Conservation (phyloP, 2,797 vertebrate genomes). For the Gymnocypris eckloni region DNA sequence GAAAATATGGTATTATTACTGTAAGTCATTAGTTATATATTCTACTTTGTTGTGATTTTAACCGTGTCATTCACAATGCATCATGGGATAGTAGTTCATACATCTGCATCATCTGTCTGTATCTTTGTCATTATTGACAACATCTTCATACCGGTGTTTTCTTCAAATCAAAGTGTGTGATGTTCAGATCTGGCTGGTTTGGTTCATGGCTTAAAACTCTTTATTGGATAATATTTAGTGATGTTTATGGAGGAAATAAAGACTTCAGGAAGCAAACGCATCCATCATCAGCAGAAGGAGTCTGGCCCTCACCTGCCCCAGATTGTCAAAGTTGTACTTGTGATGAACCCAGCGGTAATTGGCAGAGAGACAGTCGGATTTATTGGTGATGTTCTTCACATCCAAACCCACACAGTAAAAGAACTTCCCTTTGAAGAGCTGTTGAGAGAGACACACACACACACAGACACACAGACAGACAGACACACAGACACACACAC, state of each 20-base stretch:
- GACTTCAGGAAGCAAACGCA: neutral
- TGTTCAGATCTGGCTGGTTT: neutral
- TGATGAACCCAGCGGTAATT: constrained; percentile 96
- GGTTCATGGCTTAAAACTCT: too few relatives aligned
- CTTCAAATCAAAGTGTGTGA: neutral
- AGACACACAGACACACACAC: constrained; percentile 36
- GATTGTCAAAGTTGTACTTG: constrained; percentile 98
- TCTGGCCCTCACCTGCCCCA: constrained; percentile 87
- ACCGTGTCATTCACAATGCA: neutral
- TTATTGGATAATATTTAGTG: neutral
- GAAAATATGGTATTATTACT: neutral
- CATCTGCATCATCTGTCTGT: neutral
- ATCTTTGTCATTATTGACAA: neutral
- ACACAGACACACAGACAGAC: constrained; percentile 39
- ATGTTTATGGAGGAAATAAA: neutral
- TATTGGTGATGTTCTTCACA: constrained; percentile 95
- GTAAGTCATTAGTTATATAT: neutral
- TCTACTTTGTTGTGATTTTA: neutral
- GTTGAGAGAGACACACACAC: constrained; percentile 28
- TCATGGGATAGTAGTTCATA: neutral
- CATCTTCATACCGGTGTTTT: neutral
- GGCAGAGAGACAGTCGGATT: constrained; percentile 89
- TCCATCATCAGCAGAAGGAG: too few relatives aligned
- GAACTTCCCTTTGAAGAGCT: constrained; percentile 99
- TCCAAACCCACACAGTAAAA: constrained; percentile 93